Percentiles rank a stretch among this genome's conserved stretches.
phyloP scores from a whole-genome alignment of 2,113 vertebrate species.

The Neolamprologus cancellatus region DNA sequence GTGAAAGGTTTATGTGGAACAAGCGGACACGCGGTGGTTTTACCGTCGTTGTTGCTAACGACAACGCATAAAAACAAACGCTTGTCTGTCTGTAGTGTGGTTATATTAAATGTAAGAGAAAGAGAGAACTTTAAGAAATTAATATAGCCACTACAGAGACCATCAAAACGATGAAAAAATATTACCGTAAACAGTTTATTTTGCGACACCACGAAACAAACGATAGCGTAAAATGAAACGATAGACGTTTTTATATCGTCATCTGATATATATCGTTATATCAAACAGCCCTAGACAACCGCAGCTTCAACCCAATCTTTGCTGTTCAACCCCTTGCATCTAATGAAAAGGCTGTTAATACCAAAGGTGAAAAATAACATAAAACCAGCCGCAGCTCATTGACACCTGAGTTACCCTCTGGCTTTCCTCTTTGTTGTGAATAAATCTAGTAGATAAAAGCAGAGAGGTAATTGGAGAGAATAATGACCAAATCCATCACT shows the following conservation, averaged over 20 bases:
- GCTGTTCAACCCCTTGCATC: background rate
- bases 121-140: too few species aligned
- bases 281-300: background rate
- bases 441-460: slow-evolving; percentile 52
- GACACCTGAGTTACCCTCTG: background rate
- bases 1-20: background rate
- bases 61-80: too few species aligned
- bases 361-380: background rate
- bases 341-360: background rate
- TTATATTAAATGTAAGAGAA: too few species aligned
- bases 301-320: background rate
- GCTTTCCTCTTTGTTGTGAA: slow-evolving; percentile 28
- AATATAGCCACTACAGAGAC: too few species aligned
- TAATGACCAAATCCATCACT: slow-evolving; percentile 63
- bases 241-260: background rate
- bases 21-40: rapidly evolving
- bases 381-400: background rate
- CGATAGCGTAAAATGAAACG: background rate
- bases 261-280: background rate
- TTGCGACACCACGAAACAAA: rapidly evolving
- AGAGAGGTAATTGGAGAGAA: slow-evolving; percentile 28
- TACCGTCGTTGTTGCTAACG: rapidly evolving
- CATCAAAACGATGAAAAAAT: background rate
- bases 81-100: too few species aligned
- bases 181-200: background rate